Conservation (phyloP, 1,140 invertebrate genomes). For the Zaprionus camerounensis region DNA sequence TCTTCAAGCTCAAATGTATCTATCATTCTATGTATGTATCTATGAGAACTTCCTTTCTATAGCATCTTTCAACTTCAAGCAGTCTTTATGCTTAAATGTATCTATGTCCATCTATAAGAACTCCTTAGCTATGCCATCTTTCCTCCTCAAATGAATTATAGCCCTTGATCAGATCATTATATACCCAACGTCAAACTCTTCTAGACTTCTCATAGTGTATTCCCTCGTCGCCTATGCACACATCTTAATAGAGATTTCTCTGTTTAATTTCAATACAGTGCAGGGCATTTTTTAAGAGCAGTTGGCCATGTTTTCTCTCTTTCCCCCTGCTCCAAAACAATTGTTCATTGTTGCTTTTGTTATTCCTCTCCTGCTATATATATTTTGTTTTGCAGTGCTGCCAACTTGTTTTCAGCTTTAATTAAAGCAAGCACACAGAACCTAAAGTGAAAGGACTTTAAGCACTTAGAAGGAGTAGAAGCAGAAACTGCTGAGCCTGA, state of each 20-base stretch:
- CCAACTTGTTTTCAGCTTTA: slow-evolving; percentile 52
- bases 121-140: not conserved
- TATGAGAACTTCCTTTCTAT: too few relatives aligned
- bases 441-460: slow-evolving; percentile 21
- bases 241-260: slow-evolving; percentile 13
- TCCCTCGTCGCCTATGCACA: not conserved
- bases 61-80: not conserved
- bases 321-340: slow-evolving; percentile 17
- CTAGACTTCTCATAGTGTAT: not conserved
- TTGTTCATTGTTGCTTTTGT: slow-evolving; percentile 50
- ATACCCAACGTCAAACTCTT: too few relatives aligned
- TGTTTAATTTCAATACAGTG: slow-evolving; percentile 73
- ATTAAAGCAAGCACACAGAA: slow-evolving; percentile 56
- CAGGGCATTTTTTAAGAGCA: slow-evolving; percentile 44
- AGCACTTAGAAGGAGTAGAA: not conserved
- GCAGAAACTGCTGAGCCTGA: not conserved
- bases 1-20: too few relatives aligned
- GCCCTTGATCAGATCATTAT: too few relatives aligned
- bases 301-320: slow-evolving; percentile 1
- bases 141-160: not conserved
- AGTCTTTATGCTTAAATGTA: not conserved
- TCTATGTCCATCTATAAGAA: not conserved
- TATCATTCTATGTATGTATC: too few relatives aligned
- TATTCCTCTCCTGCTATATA: slow-evolving; percentile 19
- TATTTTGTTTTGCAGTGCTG: slow-evolving; percentile 15